Evolutionary conservation across 2,888 invertebrate genomes (phyloP).

Genomic region (Apoderus coryli): DNA sequence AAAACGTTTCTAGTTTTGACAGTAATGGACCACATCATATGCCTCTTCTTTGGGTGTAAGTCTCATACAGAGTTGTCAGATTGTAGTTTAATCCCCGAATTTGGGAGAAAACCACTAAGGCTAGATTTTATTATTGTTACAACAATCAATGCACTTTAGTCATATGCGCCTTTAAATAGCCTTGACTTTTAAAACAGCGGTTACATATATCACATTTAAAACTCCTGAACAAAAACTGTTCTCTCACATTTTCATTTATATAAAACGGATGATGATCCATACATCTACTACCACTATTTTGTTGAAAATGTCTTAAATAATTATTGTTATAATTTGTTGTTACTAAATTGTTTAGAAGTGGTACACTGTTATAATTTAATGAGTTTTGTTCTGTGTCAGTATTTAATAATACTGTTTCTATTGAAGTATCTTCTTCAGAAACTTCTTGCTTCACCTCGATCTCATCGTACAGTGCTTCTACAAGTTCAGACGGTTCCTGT

Average conservation of each 20-base stretch:
- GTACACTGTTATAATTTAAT: too few species aligned
- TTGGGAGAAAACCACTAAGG: too few species aligned
- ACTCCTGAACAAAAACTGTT: slow-evolving; percentile 30
- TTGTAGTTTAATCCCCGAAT: too few species aligned
- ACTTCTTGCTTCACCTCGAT: slow-evolving; percentile 14
- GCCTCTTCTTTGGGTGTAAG: too few species aligned
- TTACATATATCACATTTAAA: slow-evolving; percentile 31
- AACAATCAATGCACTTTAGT: slow-evolving; percentile 28
- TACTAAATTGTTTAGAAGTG: too few species aligned
- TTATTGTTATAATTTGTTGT: too few species aligned
- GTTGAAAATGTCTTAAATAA: too few species aligned
- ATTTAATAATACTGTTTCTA: slow-evolving; percentile 5
- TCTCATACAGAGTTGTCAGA: too few species aligned
- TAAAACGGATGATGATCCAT: slow-evolving; percentile 29
- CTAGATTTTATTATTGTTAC: slow-evolving; percentile 1
- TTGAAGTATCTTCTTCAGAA: slow-evolving; percentile 8
- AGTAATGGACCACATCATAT: too few species aligned
- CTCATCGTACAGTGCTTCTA: slow-evolving; percentile 14
- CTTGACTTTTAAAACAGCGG: slow-evolving; percentile 31
- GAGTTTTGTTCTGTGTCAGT: slow-evolving; percentile 2
- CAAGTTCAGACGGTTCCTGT: slow-evolving; percentile 15
- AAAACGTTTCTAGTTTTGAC: too few species aligned
- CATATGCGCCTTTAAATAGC: slow-evolving; percentile 31
- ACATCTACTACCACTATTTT: slow-evolving; percentile 27
- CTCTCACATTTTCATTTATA: slow-evolving; percentile 29